Evolutionary conservation across 2,113 vertebrate genomes (phyloP), one percentile per base, ranked within the genome.

Genomic region (Cryptotis parvus): DNA sequence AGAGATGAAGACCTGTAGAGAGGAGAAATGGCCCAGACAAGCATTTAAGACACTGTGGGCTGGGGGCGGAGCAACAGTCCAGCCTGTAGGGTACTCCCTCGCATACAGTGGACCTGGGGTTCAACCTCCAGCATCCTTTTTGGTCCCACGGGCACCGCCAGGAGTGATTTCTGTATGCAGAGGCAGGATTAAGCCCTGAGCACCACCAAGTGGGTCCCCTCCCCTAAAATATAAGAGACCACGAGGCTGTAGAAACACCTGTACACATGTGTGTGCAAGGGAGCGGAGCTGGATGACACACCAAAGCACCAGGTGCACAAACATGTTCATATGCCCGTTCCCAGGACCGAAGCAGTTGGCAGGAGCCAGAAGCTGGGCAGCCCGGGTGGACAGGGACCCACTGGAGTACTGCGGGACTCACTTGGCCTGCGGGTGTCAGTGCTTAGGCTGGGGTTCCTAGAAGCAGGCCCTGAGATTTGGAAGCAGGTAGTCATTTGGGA

Each of bases 341-440:
- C 77, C 24, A 1, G 29, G n/a, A n/a, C 68, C 68, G 43, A 37
- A 15, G 33, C 37, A 7, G 79, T 1, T 35, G 15, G 1, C 24
- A 1, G 9, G 1, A 35, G 33, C 37, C 1, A 3, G 66, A n/a
- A 45, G 16, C 26, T 24, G 41, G 35, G 68, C 0, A 12, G 52
- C 3, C 0, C 11, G 0, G 7, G 66, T 0, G 8, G 39, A 22
- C 33, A 31, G 24, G 33, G 31, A 12, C 0, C 0, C 0, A 72
- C 35, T 58, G 3, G 24, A 0, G 31, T 12, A 52, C 45, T 15
- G 4, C 5, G 27, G 63, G 79, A 37, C 66, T 39, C 41, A 70
- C 68, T 33, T 1, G n/a, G 39, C 15, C 22, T 4, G n/a, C 29
- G 43, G 43, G 66, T 10, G 12, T 35, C 45, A 26, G 63, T 66